Evolutionary conservation across 2,888 invertebrate species (phyloP).

Genomic region (Deilephila porcellus): DNA sequence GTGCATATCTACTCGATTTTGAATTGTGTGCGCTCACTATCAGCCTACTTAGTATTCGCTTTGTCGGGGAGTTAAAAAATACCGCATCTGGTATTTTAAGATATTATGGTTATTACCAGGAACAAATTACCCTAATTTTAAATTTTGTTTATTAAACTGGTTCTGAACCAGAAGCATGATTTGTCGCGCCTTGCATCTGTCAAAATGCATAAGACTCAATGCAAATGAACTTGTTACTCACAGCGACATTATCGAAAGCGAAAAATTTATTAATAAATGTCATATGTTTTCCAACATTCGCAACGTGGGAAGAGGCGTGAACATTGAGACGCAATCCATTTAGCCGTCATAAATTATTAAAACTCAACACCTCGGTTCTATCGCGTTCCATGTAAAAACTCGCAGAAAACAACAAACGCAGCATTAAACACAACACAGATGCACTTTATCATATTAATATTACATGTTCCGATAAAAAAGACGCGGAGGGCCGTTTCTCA

Average conservation of each 20-base stretch:
- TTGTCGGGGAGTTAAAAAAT: too few relatives aligned
- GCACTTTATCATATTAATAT: slow-evolving; percentile 49
- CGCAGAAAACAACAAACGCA: slow-evolving; percentile 42
- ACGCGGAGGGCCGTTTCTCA: slow-evolving; percentile 59
- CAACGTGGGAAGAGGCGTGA: slow-evolving; percentile 21
- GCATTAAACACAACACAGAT: slow-evolving; percentile 38
- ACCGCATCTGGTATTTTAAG: too few relatives aligned
- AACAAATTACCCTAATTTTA: too few relatives aligned
- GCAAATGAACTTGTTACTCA: slow-evolving; percentile 14
- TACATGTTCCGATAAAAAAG: slow-evolving; percentile 53
- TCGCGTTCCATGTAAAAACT: slow-evolving; percentile 39
- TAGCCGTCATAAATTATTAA: slow-evolving; percentile 25
- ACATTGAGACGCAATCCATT: slow-evolving; percentile 1
- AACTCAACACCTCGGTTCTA: slow-evolving; percentile 27
- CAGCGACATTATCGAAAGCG: not conserved
- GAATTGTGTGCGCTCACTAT: too few relatives aligned
- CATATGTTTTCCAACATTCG: slow-evolving; percentile 1
- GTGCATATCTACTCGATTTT: too few relatives aligned
- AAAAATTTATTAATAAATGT: slow-evolving; percentile 1
- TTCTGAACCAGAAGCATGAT: not conserved
- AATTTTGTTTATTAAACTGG: too few relatives aligned
- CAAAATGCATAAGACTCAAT: slow-evolving; percentile 16
- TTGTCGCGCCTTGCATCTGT: not conserved
- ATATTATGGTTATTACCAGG: too few relatives aligned
- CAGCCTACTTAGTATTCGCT: too few relatives aligned